Percentiles rank a stretch among this genome's conserved stretches.
These are phyloP conservation scores for Dufourea novaeangliae DNA, from an alignment of 1,140 invertebrate genomes.

Conservation along the genomic window DNA sequence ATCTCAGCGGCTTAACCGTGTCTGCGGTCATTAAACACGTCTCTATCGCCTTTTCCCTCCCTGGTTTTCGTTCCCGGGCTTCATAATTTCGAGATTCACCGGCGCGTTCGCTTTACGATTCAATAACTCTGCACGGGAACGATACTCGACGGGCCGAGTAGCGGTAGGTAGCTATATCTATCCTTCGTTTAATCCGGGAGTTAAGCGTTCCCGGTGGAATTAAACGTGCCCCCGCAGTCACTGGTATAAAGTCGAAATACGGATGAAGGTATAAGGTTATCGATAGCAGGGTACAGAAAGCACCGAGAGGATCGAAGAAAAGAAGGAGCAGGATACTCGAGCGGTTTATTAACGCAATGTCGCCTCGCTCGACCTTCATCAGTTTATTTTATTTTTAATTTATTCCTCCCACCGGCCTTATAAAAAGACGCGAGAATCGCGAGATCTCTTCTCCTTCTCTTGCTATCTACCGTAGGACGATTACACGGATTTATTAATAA, in stretches of 20 bases:
- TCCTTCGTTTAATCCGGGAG: conserved; percentile 36
- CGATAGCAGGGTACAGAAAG: not conserved
- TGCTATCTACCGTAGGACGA: conserved; percentile 24
- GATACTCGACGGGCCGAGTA: not conserved
- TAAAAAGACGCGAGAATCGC: conserved; percentile 47
- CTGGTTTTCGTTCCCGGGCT: not conserved
- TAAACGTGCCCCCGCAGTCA: conserved; percentile 4
- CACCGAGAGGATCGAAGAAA: not conserved
- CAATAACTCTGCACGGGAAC: conserved; percentile 4
- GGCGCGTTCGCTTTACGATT: not conserved
- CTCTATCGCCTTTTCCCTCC: not conserved
- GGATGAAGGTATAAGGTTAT: not conserved
- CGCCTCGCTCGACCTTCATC: conserved; percentile 65
- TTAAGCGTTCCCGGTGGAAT: conserved; percentile 45
- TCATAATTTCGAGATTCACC: not conserved
- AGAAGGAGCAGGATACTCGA: conserved; percentile 12
- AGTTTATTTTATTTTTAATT: conserved; percentile 72
- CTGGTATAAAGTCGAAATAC: too few relatives aligned
- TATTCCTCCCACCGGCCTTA: conserved; percentile 66
- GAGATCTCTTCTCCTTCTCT: not conserved
- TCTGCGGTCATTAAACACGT: not conserved
- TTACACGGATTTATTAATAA: conserved; percentile 78
- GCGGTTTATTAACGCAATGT: conserved; percentile 68
- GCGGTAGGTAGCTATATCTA: too few relatives aligned
- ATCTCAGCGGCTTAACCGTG: not conserved